These are phyloP conservation scores for Sorex fumeus DNA, from an alignment of 2,113 vertebrate species.

Conservation along the genomic window DNA sequence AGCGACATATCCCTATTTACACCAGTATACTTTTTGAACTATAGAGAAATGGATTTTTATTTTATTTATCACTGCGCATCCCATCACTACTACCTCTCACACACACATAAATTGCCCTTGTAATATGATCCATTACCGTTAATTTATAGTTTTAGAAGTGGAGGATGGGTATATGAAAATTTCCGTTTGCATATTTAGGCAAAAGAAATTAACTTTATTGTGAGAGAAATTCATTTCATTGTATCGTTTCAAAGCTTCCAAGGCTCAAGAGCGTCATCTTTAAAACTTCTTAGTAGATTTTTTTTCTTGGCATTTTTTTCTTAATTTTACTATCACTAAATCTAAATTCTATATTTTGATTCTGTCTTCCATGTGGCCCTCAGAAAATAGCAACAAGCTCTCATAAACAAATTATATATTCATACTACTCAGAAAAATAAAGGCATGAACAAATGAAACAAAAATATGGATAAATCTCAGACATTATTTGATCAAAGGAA, in stretches of 20 bases:
- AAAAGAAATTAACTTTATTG: constrained; percentile 33
- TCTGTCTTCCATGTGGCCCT: background rate
- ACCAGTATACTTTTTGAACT: background rate
- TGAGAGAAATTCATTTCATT: constrained; percentile 12
- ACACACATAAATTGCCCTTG: background rate
- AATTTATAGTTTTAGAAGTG: constrained; percentile 20
- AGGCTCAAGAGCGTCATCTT: background rate
- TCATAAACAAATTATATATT: background rate
- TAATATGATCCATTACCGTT: background rate
- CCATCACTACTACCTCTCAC: background rate
- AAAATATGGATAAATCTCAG: background rate
- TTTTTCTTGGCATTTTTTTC: no score
- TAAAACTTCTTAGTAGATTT: constrained; percentile 28
- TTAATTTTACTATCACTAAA: constrained; percentile 13
- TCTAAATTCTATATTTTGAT: constrained; percentile 35
- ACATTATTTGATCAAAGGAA: constrained; percentile 14
- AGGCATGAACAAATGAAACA: background rate
- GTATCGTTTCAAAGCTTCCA: background rate
- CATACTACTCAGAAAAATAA: background rate
- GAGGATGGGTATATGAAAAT: constrained; percentile 5
- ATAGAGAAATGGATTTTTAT: constrained; percentile 21
- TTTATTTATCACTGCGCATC: background rate
- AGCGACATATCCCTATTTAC: constrained; percentile 22
- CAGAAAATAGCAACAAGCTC: background rate
- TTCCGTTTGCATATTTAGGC: constrained; percentile 24